Conservation (phyloP, 2,113 vertebrate genomes). For the Steatornis caripensis region DNA sequence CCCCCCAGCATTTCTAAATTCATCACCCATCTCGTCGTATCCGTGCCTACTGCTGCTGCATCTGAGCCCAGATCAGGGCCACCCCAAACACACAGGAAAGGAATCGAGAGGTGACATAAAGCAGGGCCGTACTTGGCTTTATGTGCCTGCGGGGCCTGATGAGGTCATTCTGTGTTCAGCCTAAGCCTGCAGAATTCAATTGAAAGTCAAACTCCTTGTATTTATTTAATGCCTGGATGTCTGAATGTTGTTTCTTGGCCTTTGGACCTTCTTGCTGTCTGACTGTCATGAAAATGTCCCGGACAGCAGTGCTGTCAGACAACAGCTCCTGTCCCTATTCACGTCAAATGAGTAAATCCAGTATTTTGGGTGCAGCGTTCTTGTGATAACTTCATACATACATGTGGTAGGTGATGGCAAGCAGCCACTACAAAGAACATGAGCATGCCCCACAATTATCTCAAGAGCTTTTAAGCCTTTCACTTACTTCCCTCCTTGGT, state of each 20-base stretch:
- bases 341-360: background rate
- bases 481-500: background rate
- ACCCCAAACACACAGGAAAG: background rate
- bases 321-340: background rate
- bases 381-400: rapidly evolving
- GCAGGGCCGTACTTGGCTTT: background rate
- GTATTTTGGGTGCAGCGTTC: background rate
- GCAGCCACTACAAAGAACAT: background rate
- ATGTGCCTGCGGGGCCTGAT: background rate
- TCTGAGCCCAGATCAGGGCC: background rate
- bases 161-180: background rate
- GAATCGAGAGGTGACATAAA: background rate
- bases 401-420: background rate
- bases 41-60: background rate
- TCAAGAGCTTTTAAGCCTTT: background rate
- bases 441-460: background rate
- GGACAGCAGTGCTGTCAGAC: background rate
- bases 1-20: background rate
- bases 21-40: background rate
- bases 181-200: background rate
- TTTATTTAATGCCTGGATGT: background rate
- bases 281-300: background rate
- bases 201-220: background rate
- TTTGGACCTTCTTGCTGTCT: background rate
- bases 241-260: background rate